Percentiles rank a stretch among this genome's conserved stretches.
phyloP scores from a whole-genome alignment of 2,888 invertebrate genomes.

The Acleris laterana region DNA sequence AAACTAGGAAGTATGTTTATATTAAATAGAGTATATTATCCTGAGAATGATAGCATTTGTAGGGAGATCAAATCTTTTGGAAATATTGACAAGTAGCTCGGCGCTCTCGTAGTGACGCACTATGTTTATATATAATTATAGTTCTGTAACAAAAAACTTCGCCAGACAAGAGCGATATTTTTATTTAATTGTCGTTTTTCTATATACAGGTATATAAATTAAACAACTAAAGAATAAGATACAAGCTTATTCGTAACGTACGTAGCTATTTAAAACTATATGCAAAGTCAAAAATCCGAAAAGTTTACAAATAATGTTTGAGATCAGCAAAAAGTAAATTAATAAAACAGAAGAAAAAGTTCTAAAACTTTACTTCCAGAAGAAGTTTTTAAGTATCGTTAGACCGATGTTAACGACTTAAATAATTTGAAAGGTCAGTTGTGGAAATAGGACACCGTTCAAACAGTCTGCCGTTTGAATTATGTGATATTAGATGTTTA shows the following conservation, averaged over 20 bases:
- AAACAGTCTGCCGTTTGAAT: constrained; percentile 62
- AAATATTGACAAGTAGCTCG: neutral
- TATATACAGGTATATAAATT: no score
- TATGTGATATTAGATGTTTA: constrained; percentile 71
- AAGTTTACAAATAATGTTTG: no score
- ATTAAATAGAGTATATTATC: neutral
- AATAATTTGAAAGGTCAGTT: constrained; percentile 28
- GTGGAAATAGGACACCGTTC: constrained; percentile 52
- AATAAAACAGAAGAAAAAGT: constrained; percentile 1
- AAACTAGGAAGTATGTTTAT: constrained; percentile 22
- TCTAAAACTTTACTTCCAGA: constrained; percentile 1
- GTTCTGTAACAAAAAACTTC: neutral
- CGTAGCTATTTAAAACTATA: no score
- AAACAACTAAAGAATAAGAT: no score
- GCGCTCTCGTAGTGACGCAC: constrained; percentile 2
- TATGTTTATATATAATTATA: neutral
- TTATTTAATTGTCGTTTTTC: no score
- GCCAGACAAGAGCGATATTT: neutral
- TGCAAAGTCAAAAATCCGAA: no score
- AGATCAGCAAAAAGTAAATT: neutral
- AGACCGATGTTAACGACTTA: constrained; percentile 13
- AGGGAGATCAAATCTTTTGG: neutral
- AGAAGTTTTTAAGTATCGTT: constrained; percentile 4
- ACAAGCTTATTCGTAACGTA: no score
- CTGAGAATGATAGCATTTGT: neutral